A percentile compares a stretch with the other conserved stretches of the same genome.
phyloP scores from a whole-genome alignment of 2,797 vertebrate genomes.

The Eleutherodactylus coqui region DNA sequence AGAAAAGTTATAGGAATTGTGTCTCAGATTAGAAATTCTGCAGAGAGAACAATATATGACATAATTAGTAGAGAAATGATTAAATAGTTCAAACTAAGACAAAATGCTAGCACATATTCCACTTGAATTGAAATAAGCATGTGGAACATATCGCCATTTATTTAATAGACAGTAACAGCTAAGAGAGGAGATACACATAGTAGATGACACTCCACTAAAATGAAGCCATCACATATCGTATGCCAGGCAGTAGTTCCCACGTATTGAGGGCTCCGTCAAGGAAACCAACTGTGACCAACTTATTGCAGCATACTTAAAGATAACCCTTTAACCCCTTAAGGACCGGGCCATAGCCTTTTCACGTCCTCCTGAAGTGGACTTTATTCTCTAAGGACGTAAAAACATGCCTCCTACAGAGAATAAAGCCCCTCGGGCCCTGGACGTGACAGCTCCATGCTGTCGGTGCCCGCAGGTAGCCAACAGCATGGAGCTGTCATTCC shows the following conservation, averaged over 20 bases:
- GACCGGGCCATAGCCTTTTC: no score
- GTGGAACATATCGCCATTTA: background rate
- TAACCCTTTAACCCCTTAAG: no score
- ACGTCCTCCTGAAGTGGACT: no score
- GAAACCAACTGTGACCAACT: background rate
- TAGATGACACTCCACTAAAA: background rate
- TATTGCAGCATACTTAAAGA: background rate
- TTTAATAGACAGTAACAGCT: background rate
- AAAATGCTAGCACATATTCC: background rate
- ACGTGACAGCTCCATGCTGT: no score
- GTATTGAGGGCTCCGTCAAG: background rate
- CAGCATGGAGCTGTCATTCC: no score
- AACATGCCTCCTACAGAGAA: no score
- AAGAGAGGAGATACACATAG: background rate
- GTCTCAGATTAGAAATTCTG: background rate
- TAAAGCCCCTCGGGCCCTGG: no score
- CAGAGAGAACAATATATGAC: background rate
- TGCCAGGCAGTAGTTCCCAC: no score
- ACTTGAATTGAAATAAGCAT: background rate
- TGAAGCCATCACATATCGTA: background rate
- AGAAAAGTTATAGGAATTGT: background rate
- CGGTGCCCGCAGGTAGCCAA: no score
- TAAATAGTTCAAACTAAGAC: background rate
- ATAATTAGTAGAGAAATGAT: background rate
- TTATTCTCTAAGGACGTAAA: no score